Percentiles rank a stretch among this genome's conserved stretches.
Conservation (phyloP, 2,888 invertebrate genomes). For the Nymphalis polychloros region DNA sequence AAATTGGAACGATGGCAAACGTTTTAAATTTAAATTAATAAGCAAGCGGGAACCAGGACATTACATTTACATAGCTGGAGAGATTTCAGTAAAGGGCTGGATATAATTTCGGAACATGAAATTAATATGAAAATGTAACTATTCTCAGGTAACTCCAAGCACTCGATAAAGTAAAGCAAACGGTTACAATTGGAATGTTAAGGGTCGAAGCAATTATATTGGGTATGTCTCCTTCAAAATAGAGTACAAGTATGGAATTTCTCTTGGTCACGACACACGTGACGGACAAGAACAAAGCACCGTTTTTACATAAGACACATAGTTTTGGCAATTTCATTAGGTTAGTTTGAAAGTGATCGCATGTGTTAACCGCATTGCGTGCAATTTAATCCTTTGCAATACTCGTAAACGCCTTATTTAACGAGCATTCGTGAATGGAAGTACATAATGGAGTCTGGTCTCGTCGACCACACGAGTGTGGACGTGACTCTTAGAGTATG, state of each 20-base stretch:
- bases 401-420: slow-evolving; percentile 23
- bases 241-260: slow-evolving; percentile 42
- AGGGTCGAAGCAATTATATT: slow-evolving; percentile 61
- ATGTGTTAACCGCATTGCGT: not conserved
- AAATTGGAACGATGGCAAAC: slow-evolving; percentile 17
- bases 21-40: slow-evolving; percentile 26
- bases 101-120: slow-evolving; percentile 23
- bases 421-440: slow-evolving; percentile 57
- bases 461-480: slow-evolving; percentile 47
- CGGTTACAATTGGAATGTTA: slow-evolving; percentile 62
- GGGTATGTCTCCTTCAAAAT: slow-evolving; percentile 50
- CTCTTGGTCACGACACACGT: slow-evolving; percentile 20
- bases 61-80: slow-evolving; percentile 25
- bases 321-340: not conserved
- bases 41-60: slow-evolving; percentile 22
- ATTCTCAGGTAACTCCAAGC: slow-evolving; percentile 44
- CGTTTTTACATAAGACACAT: not conserved
- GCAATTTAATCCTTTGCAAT: not conserved
- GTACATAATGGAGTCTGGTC: slow-evolving; percentile 55
- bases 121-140: slow-evolving; percentile 43
- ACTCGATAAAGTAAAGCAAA: slow-evolving; percentile 54
- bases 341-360: slow-evolving; percentile 1
- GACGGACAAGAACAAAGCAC: slow-evolving; percentile 9
- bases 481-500: slow-evolving; percentile 62
- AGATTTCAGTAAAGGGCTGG: slow-evolving; percentile 22